phyloP scores from a whole-genome alignment of 2,888 invertebrate species.

The Erebia ligea region DNA sequence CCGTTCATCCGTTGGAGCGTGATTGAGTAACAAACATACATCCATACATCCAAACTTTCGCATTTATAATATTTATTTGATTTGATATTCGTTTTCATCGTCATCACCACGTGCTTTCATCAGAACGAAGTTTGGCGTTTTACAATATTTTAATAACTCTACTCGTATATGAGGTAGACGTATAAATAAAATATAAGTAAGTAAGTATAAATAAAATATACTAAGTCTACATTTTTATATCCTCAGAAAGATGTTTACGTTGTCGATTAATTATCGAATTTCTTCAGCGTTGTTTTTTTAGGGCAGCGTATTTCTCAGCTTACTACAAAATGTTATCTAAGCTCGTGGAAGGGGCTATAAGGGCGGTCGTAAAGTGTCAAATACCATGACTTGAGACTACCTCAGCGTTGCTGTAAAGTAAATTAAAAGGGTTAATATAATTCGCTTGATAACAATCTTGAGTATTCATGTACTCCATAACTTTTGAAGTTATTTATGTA shows the following conservation, averaged over 20 bases:
- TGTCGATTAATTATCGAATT: conserved; percentile 15
- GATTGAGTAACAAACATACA: no score
- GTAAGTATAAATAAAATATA: neutral
- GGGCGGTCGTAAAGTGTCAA: conserved; percentile 36
- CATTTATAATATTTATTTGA: no score
- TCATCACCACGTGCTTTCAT: no score
- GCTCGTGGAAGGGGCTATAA: conserved; percentile 16
- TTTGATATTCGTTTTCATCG: no score
- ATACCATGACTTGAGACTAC: conserved; percentile 28
- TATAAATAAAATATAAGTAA: neutral
- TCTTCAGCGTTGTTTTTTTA: conserved; percentile 14
- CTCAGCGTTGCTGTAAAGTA: conserved; percentile 30
- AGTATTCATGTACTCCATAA: neutral
- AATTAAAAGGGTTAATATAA: conserved; percentile 32
- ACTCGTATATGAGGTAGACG: neutral
- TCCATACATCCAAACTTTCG: no score
- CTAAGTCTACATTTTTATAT: conserved; percentile 3
- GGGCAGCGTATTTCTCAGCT: conserved; percentile 15
- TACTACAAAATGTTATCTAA: conserved; percentile 26
- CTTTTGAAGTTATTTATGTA: neutral
- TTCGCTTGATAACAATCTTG: conserved; percentile 23
- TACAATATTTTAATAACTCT: no score
- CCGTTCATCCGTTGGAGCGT: no score
- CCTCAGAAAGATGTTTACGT: conserved; percentile 1
- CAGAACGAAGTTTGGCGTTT: no score